A percentile compares a stretch with the other conserved stretches of the same genome.
Conservation (phyloP, 2,888 invertebrate genomes). For the Drosophila falleni region DNA sequence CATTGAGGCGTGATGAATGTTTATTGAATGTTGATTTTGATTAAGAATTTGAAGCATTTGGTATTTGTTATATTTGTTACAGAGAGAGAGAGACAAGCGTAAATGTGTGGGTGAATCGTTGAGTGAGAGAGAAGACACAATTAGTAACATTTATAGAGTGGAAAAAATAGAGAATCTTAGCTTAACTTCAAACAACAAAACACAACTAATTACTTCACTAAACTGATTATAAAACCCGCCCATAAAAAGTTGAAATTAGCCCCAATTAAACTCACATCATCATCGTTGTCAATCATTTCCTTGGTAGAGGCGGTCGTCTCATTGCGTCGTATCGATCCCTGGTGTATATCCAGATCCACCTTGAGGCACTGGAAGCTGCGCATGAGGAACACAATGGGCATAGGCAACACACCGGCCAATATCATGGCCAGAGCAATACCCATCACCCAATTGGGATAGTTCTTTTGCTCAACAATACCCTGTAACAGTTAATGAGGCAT, state of each 20-base stretch:
- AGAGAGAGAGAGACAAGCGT: conserved; percentile 68
- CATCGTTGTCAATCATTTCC: conserved; percentile 96
- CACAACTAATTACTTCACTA: conserved; percentile 53
- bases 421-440: conserved; percentile 91
- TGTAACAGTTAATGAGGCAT: conserved; percentile 80
- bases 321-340: conserved; percentile 95
- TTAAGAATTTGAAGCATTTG: conserved; percentile 60
- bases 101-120: conserved; percentile 50
- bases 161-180: conserved; percentile 54
- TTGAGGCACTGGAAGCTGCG: conserved; percentile 95
- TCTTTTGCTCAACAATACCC: conserved; percentile 90
- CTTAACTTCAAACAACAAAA: conserved; percentile 50
- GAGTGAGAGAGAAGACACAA: conserved; percentile 77
- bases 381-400: conserved; percentile 93
- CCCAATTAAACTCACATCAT: conserved; percentile 89
- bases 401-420: conserved; percentile 92
- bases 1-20: conserved; percentile 66
- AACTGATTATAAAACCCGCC: conserved; percentile 16
- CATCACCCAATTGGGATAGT: conserved; percentile 94
- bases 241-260: background rate
- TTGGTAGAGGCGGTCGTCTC: conserved; percentile 97
- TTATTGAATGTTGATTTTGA: conserved; percentile 31
- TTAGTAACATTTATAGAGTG: conserved; percentile 69
- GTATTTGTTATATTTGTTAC: conserved; percentile 18
- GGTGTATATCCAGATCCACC: conserved; percentile 95